Evolutionary conservation across 2,888 invertebrate genomes (phyloP), one percentile per base, ranked within the genome.

Genomic region (Orchesella flavescens): DNA sequence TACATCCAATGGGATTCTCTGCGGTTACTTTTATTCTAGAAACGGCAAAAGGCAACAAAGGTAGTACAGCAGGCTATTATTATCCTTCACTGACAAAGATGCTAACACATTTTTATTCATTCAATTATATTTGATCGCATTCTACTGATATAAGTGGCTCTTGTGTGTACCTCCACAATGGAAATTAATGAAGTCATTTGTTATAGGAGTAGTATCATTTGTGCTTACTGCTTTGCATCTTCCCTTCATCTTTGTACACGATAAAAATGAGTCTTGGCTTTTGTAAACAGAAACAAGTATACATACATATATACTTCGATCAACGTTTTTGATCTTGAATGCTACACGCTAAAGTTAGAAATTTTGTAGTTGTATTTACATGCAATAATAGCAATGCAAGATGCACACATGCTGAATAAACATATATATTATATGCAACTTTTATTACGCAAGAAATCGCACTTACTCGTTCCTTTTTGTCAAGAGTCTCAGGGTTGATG

Each of bases 381-480:
- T n/a, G n/a, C n/a, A n/a, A n/a, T n/a, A n/a, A n/a, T n/a, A n/a
- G n/a, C n/a, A n/a, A 34, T 34, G 34, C 34, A 34, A 34, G 2
- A 34, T 34, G 34, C 34, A 34, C 34, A 34, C 49, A 49, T 49
- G 49, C 49, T 7, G 12, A 24, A 65, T 65, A 65, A 65, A 21
- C 19, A 53, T 5, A 46, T 46, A 46, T 13, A 10, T 7, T 46
- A 46, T 13, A 17, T 57, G 21, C 17, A 57, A 19, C 57, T 10
- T 21, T 34, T 57, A 57, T 57, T 57, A 17, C 57, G 57, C 10
- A 57, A 57, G 17, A 63, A 61, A 23, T 49, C 24, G 44, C 12
- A 84, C 85, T 86, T 86, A 88, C 87, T 53, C 87, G 79, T 72
- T 87, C 87, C 68, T 88, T 87, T 63, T 73, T 85, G 24, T 81